Conservation (phyloP, 2,888 invertebrate genomes). For the Andrena praecox region DNA sequence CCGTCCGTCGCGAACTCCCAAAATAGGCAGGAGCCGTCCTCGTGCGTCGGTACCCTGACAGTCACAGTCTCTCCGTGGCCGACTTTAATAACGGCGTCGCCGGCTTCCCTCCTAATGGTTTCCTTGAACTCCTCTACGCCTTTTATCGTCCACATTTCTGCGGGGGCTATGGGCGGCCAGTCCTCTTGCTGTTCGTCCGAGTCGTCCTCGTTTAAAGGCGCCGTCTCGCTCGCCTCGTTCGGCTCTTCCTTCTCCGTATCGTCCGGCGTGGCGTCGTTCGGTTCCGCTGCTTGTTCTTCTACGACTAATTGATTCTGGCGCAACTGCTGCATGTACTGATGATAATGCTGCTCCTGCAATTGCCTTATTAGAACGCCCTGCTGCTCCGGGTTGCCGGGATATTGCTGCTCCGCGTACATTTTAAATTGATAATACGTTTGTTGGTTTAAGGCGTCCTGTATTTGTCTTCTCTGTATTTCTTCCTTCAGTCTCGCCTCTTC, state of each 20-base stretch:
- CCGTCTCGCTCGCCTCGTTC: slow-evolving; percentile 69
- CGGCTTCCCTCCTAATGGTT: slow-evolving; percentile 91
- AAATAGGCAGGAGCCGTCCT: slow-evolving; percentile 96
- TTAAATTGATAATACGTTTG: slow-evolving; percentile 96
- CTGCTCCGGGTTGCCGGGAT: slow-evolving; percentile 93
- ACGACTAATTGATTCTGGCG: slow-evolving; percentile 85
- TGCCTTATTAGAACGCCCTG: slow-evolving; percentile 97
- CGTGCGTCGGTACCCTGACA: slow-evolving; percentile 98
- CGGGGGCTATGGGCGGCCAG: slow-evolving; percentile 88
- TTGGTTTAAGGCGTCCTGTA: slow-evolving; percentile 98
- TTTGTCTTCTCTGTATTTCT: slow-evolving; percentile 90
- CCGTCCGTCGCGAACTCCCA: slow-evolving; percentile 99
- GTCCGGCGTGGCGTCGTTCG: slow-evolving; percentile 54
- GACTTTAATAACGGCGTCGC: slow-evolving; percentile 96
- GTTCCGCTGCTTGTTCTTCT: slow-evolving; percentile 76
- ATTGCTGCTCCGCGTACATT: slow-evolving; percentile 97
- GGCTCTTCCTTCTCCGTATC: slow-evolving; percentile 41
- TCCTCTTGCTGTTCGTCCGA: slow-evolving; percentile 77
- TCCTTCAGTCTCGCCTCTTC: slow-evolving; percentile 89
- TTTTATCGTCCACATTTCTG: slow-evolving; percentile 98
- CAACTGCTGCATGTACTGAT: slow-evolving; percentile 99
- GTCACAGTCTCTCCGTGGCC: slow-evolving; percentile 99
- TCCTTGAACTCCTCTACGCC: slow-evolving; percentile 97
- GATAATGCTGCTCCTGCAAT: slow-evolving; percentile 99
- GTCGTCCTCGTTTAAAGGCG: slow-evolving; percentile 72